Conservation (phyloP, 2,888 invertebrate species). For the Panorpa germanica region DNA sequence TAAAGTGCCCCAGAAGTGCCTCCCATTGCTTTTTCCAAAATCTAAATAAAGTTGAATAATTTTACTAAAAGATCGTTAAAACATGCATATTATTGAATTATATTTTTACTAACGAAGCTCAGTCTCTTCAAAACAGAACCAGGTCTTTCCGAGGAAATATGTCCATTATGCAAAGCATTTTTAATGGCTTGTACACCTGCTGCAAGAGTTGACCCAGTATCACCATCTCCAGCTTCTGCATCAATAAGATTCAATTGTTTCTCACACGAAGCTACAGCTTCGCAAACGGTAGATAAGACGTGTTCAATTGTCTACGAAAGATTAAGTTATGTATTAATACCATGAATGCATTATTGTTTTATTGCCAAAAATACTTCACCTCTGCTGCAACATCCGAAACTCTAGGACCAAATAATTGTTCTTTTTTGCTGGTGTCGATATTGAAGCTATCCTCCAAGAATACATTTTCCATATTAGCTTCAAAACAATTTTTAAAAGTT, state of each 20-base stretch:
- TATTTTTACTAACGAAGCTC: too few relatives aligned
- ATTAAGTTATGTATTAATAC: not conserved
- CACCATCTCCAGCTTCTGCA: constrained; percentile 50
- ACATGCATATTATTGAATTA: too few relatives aligned
- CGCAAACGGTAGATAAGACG: constrained; percentile 11
- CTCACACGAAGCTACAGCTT: constrained; percentile 38
- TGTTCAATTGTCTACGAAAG: not conserved
- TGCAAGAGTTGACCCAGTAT: constrained; percentile 46
- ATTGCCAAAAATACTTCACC: too few relatives aligned
- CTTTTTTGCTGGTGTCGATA: not conserved
- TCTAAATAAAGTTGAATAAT: constrained; percentile 30
- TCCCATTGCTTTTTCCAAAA: constrained; percentile 52
- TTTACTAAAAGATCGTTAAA: constrained; percentile 23
- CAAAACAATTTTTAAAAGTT: too few relatives aligned
- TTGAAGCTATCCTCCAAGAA: too few relatives aligned
- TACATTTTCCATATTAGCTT: too few relatives aligned
- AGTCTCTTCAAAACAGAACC: too few relatives aligned
- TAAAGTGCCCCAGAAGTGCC: constrained; percentile 68
- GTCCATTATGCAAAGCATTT: not conserved
- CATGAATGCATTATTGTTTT: constrained; percentile 16
- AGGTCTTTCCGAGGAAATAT: not conserved
- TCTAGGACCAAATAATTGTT: too few relatives aligned
- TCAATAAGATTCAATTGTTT: constrained; percentile 45
- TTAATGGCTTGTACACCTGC: constrained; percentile 26
- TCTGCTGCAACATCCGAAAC: too few relatives aligned